A percentile compares a stretch with the other conserved stretches of the same genome.
phyloP scores from a whole-genome alignment of 2,113 vertebrate genomes.

The Rhipidura dahli region DNA sequence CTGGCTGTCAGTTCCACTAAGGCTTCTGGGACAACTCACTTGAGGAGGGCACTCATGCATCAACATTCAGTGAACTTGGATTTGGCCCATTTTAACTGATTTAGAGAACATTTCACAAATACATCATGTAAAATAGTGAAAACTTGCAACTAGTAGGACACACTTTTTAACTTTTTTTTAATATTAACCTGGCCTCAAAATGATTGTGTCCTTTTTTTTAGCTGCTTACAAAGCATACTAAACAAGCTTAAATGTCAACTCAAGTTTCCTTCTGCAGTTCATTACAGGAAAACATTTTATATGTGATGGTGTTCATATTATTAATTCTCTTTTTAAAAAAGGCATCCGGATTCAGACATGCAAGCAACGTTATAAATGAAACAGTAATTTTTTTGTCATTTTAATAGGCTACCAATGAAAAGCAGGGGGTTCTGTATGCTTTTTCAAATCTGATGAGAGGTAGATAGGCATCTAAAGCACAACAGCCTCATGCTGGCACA shows the following conservation, averaged over 20 bases:
- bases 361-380: not conserved
- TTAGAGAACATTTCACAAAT: not conserved
- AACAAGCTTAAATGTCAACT: not conserved
- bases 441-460: slow-evolving; percentile 37
- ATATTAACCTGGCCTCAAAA: not conserved
- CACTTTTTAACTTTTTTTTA: not conserved
- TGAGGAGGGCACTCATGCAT: not conserved
- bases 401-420: slow-evolving; percentile 13
- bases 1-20: not conserved
- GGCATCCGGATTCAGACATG: not conserved
- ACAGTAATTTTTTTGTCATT: not conserved
- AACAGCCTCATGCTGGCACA: not conserved
- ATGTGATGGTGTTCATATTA: not conserved
- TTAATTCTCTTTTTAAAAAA: not conserved
- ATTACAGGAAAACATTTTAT: not conserved
- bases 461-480: slow-evolving; percentile 49
- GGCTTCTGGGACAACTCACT: not conserved
- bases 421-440: not conserved
- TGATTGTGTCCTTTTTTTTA: not conserved
- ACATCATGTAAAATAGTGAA: not conserved
- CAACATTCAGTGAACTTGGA: not conserved
- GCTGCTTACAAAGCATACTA: not conserved
- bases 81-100: not conserved
- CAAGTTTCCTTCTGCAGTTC: not conserved
- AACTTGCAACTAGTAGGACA: not conserved